Percentiles rank a stretch among this genome's conserved stretches.
These are phyloP conservation scores for Hybos culiciformis DNA, from an alignment of 2,888 invertebrate species.

Conservation along the genomic window DNA sequence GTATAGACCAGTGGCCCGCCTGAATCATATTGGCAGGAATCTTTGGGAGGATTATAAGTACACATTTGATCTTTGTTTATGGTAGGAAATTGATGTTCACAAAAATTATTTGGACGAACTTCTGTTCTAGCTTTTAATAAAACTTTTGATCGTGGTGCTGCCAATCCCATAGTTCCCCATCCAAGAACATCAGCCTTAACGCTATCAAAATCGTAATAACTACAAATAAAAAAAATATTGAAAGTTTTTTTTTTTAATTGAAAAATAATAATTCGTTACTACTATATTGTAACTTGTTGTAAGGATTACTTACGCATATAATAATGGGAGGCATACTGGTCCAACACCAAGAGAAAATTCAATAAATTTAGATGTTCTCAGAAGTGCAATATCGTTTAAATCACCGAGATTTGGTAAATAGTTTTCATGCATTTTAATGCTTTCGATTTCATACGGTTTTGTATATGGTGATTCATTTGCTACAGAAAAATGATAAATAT, in stretches of 20 bases:
- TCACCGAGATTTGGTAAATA: constrained; percentile 5
- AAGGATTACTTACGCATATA: constrained; percentile 1
- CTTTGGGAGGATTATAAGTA: constrained; percentile 36
- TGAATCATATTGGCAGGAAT: constrained; percentile 42
- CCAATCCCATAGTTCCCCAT: constrained; percentile 39
- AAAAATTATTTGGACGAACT: constrained; percentile 33
- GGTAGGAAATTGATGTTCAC: constrained; percentile 28
- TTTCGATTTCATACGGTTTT: no score
- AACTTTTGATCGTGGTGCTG: constrained; percentile 31
- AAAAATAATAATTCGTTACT: not conserved
- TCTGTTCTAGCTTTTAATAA: constrained; percentile 35
- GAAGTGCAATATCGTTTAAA: constrained; percentile 38
- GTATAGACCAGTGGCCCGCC: constrained; percentile 43
- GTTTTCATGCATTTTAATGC: constrained; percentile 35
- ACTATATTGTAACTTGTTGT: no score
- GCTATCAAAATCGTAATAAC: constrained; percentile 11
- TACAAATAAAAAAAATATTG: not conserved
- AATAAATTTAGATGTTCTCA: constrained; percentile 30
- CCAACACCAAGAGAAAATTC: constrained; percentile 36
- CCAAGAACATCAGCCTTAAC: constrained; percentile 22
- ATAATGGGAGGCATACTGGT: constrained; percentile 40
- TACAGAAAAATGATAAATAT: not conserved
- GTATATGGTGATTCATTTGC: no score
- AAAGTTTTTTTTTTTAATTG: not conserved
- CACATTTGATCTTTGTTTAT: constrained; percentile 33